Conservation (phyloP, 2,113 vertebrate genomes). For the Neogobius melanostomus region DNA sequence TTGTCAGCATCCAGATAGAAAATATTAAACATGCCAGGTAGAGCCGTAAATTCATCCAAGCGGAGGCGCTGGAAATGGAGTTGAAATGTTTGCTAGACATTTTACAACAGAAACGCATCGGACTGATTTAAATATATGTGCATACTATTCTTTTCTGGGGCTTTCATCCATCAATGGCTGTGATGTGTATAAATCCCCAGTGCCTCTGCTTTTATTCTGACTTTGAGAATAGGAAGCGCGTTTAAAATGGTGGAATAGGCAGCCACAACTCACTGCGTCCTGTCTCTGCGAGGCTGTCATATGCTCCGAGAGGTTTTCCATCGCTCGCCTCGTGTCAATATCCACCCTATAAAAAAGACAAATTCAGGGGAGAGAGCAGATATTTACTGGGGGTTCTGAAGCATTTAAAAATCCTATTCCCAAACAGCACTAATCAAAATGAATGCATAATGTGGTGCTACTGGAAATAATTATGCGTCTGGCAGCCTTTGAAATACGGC, state of each 20-base stretch:
- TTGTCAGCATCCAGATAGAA: conserved; percentile 42
- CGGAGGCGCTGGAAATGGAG: conserved; percentile 15
- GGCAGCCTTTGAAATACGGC: conserved; percentile 33
- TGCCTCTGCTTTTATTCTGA: conserved; percentile 10
- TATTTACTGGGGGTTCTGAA: conserved; percentile 9
- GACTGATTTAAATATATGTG: conserved; percentile 19
- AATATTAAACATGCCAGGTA: conserved; percentile 37
- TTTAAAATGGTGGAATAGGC: conserved; percentile 17
- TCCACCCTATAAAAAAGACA: conserved; percentile 78
- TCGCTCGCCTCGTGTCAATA: conserved; percentile 82
- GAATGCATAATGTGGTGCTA: conserved; percentile 28
- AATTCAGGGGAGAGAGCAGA: conserved; percentile 15
- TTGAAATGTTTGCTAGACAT: conserved; percentile 17
- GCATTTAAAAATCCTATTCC: conserved; percentile 16
- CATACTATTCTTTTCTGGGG: conserved; percentile 6
- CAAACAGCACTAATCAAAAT: conserved; percentile 28
- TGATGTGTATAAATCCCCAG: conserved; percentile 9
- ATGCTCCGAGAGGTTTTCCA: conserved; percentile 83
- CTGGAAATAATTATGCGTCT: conserved; percentile 24
- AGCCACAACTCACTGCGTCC: conserved; percentile 80
- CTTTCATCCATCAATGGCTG: conserved; percentile 21
- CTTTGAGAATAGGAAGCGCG: conserved; percentile 7
- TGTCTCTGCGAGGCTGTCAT: conserved; percentile 77
- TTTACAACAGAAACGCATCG: conserved; percentile 12
- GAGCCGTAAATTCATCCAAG: conserved; percentile 28